Percentiles rank a stretch among this genome's conserved stretches.
Evolutionary conservation across 2,113 vertebrate species (phyloP).

Genomic region (Centropus unirufus): DNA sequence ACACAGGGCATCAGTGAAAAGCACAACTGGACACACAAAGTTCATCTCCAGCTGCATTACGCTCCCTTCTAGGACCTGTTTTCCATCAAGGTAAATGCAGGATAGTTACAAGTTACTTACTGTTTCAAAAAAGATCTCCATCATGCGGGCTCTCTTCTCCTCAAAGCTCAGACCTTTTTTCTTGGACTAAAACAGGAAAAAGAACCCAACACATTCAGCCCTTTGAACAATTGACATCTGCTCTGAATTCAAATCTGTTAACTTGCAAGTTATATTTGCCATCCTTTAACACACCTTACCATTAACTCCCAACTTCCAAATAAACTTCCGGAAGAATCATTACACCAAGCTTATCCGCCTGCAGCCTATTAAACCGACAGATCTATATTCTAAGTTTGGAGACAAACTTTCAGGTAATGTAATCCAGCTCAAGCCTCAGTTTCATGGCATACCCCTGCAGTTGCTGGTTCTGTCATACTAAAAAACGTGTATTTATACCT

Average conservation of each 20-base stretch:
- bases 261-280: not conserved
- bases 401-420: rapidly evolving
- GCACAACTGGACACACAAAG: not conserved
- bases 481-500: not conserved
- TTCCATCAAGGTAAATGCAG: not conserved
- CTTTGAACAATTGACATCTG: not conserved
- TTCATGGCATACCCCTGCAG: not conserved
- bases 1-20: not conserved
- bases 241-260: not conserved
- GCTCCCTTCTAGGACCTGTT: not conserved
- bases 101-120: conserved; percentile 75
- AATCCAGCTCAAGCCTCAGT: not conserved
- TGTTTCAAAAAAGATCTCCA: conserved; percentile 98
- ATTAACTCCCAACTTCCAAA: not conserved
- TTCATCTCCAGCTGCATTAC: not conserved
- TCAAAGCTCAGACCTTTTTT: conserved; percentile 94
- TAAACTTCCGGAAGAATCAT: not conserved
- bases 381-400: not conserved
- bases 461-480: not conserved
- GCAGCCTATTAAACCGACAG: not conserved
- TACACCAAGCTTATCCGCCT: not conserved
- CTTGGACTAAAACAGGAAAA: conserved; percentile 84
- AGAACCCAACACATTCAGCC: not conserved
- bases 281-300: not conserved
- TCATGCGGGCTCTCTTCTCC: conserved; percentile 95